Evolutionary conservation across 2,888 invertebrate genomes (phyloP).

Genomic region (Oxystoma pomonae): DNA sequence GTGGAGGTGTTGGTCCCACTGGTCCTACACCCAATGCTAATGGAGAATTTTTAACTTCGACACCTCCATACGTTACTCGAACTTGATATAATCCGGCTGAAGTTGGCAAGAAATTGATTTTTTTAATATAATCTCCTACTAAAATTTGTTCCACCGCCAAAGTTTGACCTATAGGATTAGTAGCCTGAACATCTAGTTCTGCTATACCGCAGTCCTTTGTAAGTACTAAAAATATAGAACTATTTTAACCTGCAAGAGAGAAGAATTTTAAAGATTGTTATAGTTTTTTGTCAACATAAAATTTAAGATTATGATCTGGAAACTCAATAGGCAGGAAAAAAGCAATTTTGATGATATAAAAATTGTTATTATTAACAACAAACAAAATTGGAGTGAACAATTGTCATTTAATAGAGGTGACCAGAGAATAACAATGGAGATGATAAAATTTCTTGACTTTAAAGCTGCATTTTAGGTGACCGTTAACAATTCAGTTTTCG

Average conservation of each 20-base stretch:
- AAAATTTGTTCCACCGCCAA: constrained; percentile 73
- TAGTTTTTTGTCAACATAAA: too few relatives aligned
- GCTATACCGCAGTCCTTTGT: constrained; percentile 80
- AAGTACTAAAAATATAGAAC: constrained; percentile 60
- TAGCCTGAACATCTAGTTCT: constrained; percentile 81
- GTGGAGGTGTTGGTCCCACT: constrained; percentile 54
- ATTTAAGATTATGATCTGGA: too few relatives aligned
- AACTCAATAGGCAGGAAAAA: too few relatives aligned
- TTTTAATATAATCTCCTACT: constrained; percentile 64
- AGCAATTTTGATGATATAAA: too few relatives aligned
- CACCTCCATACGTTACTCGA: constrained; percentile 66
- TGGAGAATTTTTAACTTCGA: constrained; percentile 53
- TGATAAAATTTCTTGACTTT: too few relatives aligned
- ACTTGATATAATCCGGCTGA: constrained; percentile 72
- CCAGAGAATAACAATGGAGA: too few relatives aligned
- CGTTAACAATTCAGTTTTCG: too few relatives aligned
- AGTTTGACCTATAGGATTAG: constrained; percentile 80
- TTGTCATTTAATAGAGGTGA: too few relatives aligned
- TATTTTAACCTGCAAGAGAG: not conserved
- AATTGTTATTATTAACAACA: too few relatives aligned
- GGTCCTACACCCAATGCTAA: constrained; percentile 59
- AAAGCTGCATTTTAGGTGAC: too few relatives aligned
- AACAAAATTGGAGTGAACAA: too few relatives aligned
- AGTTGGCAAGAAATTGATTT: constrained; percentile 80
- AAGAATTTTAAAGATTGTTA: too few relatives aligned